Conservation (phyloP, 2,113 vertebrate species). For the Ailuropoda melanoleuca region DNA sequence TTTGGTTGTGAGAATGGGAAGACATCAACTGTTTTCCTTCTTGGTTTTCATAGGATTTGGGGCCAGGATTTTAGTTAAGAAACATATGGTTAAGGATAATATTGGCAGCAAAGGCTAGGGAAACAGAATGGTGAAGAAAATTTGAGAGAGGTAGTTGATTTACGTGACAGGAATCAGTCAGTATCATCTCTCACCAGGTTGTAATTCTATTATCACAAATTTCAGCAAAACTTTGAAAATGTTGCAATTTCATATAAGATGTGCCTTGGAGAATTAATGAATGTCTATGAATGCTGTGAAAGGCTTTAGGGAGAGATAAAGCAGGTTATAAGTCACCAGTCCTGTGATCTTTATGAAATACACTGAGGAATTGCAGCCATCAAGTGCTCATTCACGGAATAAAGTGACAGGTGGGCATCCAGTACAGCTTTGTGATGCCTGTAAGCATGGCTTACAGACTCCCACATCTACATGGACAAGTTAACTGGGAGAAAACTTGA, state of each 20-base stretch:
- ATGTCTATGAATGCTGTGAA: background rate
- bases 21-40: background rate
- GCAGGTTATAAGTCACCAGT: background rate
- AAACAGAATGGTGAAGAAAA: background rate
- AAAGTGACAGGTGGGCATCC: background rate
- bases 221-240: background rate
- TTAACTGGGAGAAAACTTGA: background rate
- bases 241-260: background rate
- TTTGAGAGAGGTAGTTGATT: background rate
- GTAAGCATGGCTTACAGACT: background rate
- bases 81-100: background rate
- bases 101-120: background rate
- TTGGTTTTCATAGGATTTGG: background rate
- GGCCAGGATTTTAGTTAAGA: background rate
- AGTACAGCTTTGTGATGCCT: background rate
- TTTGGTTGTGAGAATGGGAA: background rate
- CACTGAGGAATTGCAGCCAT: background rate
- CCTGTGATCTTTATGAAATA: background rate
- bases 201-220: background rate
- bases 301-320: background rate
- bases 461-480: accelerated
- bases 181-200: background rate
- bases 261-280: background rate
- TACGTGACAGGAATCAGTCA: background rate
- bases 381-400: background rate